A percentile compares a stretch with the other conserved stretches of the same genome.
phyloP scores from a whole-genome alignment of 2,888 invertebrate genomes.

The Scrobipalpa atriplicella region DNA sequence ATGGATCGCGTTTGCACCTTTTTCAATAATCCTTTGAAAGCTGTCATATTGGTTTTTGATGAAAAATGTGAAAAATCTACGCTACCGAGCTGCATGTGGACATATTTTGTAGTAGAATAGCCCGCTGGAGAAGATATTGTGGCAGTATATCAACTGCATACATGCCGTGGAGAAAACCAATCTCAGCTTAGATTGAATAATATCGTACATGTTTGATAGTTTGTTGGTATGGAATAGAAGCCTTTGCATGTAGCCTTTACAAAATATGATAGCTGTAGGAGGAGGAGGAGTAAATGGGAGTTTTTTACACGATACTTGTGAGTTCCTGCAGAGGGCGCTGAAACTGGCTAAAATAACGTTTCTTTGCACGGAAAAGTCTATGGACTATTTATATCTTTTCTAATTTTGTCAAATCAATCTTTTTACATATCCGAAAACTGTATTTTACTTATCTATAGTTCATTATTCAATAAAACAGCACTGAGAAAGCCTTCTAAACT shows the following conservation, averaged over 20 bases:
- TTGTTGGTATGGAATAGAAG: neutral
- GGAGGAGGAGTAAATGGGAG: no score
- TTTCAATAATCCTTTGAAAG: neutral
- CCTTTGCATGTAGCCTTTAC: neutral
- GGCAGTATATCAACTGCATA: neutral
- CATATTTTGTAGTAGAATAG: neutral
- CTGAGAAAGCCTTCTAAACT: no score
- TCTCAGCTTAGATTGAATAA: conserved; percentile 3
- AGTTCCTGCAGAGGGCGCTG: no score
- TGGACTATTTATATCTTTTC: no score
- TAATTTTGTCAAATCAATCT: no score
- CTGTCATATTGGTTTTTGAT: neutral
- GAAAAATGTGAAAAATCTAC: conserved; percentile 8
- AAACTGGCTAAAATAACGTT: no score
- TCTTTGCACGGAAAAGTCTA: no score
- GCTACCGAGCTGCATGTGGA: neutral
- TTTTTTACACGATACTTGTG: no score
- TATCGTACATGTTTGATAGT: conserved; percentile 1
- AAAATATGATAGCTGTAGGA: neutral
- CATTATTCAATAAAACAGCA: no score
- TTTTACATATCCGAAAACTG: no score
- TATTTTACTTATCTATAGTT: no score
- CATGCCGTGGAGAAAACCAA: conserved; percentile 2
- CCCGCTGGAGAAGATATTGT: conserved; percentile 6
- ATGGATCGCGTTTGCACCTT: no score